These are phyloP conservation scores for Pyrrhia umbra DNA, from an alignment of 2,888 invertebrate genomes.

Conservation along the genomic window DNA sequence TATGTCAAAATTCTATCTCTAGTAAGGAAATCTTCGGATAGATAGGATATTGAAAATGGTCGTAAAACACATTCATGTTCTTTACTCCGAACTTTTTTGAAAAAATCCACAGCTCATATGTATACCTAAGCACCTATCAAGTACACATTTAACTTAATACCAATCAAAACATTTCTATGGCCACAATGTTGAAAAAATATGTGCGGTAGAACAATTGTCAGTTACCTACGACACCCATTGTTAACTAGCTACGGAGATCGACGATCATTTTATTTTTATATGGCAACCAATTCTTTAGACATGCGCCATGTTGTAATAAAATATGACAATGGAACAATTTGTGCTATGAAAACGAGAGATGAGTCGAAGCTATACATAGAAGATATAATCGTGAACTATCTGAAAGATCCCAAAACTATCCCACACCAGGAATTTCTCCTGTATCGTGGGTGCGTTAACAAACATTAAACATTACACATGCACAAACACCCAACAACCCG, in stretches of 20 bases:
- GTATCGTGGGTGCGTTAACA: too few relatives aligned
- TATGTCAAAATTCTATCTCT: too few relatives aligned
- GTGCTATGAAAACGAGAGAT: too few relatives aligned
- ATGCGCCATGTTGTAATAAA: conserved; percentile 13
- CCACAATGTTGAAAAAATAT: conserved; percentile 33
- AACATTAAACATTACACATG: too few relatives aligned
- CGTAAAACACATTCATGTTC: too few relatives aligned
- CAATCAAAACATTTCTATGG: neutral
- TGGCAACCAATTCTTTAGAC: conserved; percentile 5
- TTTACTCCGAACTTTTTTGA: too few relatives aligned
- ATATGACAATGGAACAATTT: conserved; percentile 6
- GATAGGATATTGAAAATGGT: too few relatives aligned
- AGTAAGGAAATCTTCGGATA: too few relatives aligned
- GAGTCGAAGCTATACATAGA: neutral
- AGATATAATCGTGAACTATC: neutral
- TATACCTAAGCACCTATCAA: neutral
- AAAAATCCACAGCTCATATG: too few relatives aligned
- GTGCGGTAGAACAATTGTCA: conserved; percentile 34
- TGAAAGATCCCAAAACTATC: too few relatives aligned
- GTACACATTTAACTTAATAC: neutral
- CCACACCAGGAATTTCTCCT: too few relatives aligned
- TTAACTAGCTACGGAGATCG: conserved; percentile 7
- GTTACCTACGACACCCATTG: conserved; percentile 35
- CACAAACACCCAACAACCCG: too few relatives aligned
- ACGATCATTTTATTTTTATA: conserved; percentile 21